Percentiles rank a stretch among this genome's conserved stretches.
phyloP scores from a whole-genome alignment of 2,113 vertebrate species.

The Mionectes macconnelli region DNA sequence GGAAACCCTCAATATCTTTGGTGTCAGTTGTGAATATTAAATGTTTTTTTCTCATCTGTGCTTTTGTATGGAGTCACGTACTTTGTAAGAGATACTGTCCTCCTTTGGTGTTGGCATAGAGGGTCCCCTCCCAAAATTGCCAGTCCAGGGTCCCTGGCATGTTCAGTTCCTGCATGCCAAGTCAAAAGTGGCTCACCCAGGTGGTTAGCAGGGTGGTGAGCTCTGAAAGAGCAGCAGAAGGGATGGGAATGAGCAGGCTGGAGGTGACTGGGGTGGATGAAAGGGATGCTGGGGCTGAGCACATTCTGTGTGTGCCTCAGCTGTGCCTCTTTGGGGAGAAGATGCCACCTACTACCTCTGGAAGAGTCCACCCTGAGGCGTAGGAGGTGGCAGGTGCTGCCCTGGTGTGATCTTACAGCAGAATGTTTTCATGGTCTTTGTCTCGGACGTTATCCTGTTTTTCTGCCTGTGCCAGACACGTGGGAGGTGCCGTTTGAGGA shows the following conservation, averaged over 20 bases:
- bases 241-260: not conserved
- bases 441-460: not conserved
- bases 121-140: not conserved
- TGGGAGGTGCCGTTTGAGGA: conserved; percentile 99
- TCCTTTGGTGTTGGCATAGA: not conserved
- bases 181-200: not conserved
- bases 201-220: not conserved
- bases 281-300: not conserved
- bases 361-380: not conserved
- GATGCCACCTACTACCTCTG: not conserved
- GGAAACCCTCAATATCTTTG: not conserved
- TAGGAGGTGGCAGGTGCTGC: not conserved
- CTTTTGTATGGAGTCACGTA: not conserved
- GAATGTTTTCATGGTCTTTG: not conserved
- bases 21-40: not conserved
- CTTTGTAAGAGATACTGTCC: not conserved
- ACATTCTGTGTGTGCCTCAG: rapidly evolving
- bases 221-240: not conserved
- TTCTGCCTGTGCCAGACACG: conserved; percentile 78
- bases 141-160: not conserved
- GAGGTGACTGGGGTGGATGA: not conserved
- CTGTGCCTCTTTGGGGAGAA: not conserved
- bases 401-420: not conserved
- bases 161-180: not conserved
- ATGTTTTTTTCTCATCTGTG: not conserved